Percentiles rank a stretch among this genome's conserved stretches.
phyloP scores from a whole-genome alignment of 2,888 invertebrate genomes.

The Drosophila ezoana region DNA sequence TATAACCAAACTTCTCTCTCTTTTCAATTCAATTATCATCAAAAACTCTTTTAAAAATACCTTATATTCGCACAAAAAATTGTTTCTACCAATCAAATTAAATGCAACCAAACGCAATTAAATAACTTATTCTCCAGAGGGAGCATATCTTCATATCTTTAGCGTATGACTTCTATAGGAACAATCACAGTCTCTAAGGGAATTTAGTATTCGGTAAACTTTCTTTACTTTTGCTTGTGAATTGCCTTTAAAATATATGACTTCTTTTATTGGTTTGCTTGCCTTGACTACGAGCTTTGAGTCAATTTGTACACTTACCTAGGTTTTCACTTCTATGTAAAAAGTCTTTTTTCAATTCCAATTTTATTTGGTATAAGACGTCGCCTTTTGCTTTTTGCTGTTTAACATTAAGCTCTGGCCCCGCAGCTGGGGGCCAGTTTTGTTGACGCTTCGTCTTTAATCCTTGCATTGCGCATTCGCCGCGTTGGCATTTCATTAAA shows the following conservation, averaged over 20 bases:
- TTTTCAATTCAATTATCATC: too few relatives aligned
- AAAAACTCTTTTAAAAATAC: too few relatives aligned
- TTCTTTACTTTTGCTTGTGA: background rate
- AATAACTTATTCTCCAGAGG: too few relatives aligned
- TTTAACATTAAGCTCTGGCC: conserved; percentile 28
- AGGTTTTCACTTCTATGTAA: background rate
- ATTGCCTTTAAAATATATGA: background rate
- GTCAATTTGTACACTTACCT: conserved; percentile 23
- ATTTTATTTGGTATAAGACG: background rate
- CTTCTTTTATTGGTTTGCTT: background rate
- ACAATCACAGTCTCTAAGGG: too few relatives aligned
- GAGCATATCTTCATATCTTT: too few relatives aligned
- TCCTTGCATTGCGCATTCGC: conserved; percentile 49
- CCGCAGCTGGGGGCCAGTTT: conserved; percentile 14
- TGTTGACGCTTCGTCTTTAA: conserved; percentile 33
- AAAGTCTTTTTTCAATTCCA: background rate
- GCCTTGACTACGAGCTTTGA: conserved; percentile 24
- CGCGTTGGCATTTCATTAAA: conserved; percentile 68
- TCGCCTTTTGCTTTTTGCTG: background rate
- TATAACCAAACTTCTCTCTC: too few relatives aligned
- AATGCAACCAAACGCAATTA: too few relatives aligned
- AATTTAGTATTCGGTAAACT: too few relatives aligned
- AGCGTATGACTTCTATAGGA: too few relatives aligned
- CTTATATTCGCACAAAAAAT: too few relatives aligned
- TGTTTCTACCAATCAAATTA: too few relatives aligned